These are phyloP conservation scores for Cryptus viduatorius DNA, from an alignment of 2,888 invertebrate genomes.

Conservation along the genomic window DNA sequence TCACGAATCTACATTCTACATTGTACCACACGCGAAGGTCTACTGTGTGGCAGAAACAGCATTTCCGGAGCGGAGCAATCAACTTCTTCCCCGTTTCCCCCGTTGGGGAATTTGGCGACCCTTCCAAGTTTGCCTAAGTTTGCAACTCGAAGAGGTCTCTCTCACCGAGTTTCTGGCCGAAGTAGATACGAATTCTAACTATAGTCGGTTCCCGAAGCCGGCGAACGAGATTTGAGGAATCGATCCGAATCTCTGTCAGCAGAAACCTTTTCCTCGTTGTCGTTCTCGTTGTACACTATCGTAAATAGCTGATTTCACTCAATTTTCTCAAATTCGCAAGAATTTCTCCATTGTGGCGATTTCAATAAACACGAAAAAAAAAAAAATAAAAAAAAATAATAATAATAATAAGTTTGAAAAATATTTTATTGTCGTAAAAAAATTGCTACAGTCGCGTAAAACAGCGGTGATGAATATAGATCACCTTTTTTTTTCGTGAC, in stretches of 20 bases:
- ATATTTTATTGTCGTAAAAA: no score
- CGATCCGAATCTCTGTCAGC: slow-evolving; percentile 53
- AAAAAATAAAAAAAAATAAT: background rate
- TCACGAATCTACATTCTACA: slow-evolving; percentile 11
- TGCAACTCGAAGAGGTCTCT: slow-evolving; percentile 21
- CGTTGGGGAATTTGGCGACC: slow-evolving; percentile 52
- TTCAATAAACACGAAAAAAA: background rate
- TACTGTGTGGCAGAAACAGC: slow-evolving; percentile 51
- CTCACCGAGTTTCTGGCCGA: slow-evolving; percentile 39
- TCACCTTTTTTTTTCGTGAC: no score
- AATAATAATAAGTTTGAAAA: no score
- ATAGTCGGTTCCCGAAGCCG: slow-evolving; percentile 17
- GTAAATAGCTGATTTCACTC: background rate
- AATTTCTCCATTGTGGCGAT: background rate
- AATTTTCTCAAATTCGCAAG: background rate
- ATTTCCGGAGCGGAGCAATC: slow-evolving; percentile 61
- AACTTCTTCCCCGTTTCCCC: slow-evolving; percentile 58
- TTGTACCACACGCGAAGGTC: slow-evolving; percentile 38
- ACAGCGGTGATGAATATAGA: no score
- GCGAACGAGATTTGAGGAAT: slow-evolving; percentile 52
- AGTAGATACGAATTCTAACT: slow-evolving; percentile 36
- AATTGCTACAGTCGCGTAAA: no score
- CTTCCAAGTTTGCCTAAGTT: slow-evolving; percentile 53
- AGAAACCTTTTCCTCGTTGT: background rate
- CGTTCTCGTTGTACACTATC: background rate